Evolutionary conservation across 2,113 vertebrate species (phyloP).

Genomic region (Clinocottus analis): DNA sequence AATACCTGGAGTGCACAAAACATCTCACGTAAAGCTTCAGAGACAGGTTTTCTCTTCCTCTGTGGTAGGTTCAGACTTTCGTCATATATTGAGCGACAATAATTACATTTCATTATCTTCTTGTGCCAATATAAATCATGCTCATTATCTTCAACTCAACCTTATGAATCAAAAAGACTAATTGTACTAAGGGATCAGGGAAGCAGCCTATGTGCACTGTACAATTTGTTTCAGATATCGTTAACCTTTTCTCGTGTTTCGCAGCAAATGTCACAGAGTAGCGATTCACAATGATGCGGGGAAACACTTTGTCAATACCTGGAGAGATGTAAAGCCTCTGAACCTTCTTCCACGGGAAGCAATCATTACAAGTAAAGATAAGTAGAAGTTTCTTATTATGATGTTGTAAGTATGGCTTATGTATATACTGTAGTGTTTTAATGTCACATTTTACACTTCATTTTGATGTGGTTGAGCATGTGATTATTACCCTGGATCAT

Average conservation of each 20-base stretch:
- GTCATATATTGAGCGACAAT: neutral
- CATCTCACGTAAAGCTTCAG: neutral
- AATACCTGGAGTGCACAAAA: no score
- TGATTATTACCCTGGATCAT: no score
- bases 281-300: conserved; percentile 37
- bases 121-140: conserved; percentile 1
- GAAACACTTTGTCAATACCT: conserved; percentile 49
- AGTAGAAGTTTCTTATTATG: neutral
- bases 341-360: conserved; percentile 1
- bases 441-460: no score
- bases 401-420: neutral
- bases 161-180: conserved; percentile 15
- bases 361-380: neutral
- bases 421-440: neutral
- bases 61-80: neutral
- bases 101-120: conserved; percentile 12
- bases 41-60: neutral
- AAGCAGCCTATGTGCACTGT: conserved; percentile 20
- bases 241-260: conserved; percentile 77
- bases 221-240: conserved; percentile 63
- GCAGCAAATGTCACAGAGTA: conserved; percentile 70
- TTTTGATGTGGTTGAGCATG: no score
- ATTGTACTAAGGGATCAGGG: conserved; percentile 17
- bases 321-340: conserved; percentile 30
- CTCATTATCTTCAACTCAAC: conserved; percentile 7